Percentiles rank a stretch among this genome's conserved stretches.
These are phyloP conservation scores for Trachelus tabidus DNA, from an alignment of 2,888 invertebrate species.

Conservation along the genomic window DNA sequence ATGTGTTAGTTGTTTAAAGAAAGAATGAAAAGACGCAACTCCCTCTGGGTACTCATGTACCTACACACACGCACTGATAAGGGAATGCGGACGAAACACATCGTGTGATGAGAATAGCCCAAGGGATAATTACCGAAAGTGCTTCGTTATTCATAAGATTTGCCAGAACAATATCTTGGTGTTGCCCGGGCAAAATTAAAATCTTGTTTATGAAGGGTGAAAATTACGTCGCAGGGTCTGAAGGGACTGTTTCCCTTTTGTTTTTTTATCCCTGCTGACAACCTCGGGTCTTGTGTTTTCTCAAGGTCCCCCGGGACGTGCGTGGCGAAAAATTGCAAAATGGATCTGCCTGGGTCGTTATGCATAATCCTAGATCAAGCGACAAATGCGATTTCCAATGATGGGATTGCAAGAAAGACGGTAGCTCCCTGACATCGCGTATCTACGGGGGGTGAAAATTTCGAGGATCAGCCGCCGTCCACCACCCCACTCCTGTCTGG, in stretches of 20 bases:
- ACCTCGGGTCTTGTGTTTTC: neutral
- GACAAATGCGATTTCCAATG: constrained; percentile 30
- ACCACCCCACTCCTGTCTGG: neutral
- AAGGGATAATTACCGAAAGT: constrained; percentile 3
- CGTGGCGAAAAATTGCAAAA: neutral
- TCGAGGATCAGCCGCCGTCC: neutral
- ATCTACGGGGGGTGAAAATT: neutral
- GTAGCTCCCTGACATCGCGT: neutral
- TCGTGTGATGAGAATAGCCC: neutral
- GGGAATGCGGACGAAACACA: neutral
- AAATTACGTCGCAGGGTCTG: neutral
- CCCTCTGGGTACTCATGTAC: neutral
- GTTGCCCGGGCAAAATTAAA: neutral
- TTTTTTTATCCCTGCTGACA: neutral
- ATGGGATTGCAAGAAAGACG: neutral
- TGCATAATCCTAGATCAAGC: constrained; percentile 39
- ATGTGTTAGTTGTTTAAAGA: neutral
- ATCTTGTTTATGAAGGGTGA: neutral
- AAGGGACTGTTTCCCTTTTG: neutral
- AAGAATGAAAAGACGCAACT: neutral
- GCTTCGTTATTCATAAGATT: constrained; percentile 3
- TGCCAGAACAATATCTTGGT: neutral
- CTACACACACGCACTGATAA: neutral
- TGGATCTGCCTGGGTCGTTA: neutral
- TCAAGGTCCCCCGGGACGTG: neutral